Conservation (phyloP, 2,797 vertebrate genomes). For the Kryptolebias ocellatus region DNA sequence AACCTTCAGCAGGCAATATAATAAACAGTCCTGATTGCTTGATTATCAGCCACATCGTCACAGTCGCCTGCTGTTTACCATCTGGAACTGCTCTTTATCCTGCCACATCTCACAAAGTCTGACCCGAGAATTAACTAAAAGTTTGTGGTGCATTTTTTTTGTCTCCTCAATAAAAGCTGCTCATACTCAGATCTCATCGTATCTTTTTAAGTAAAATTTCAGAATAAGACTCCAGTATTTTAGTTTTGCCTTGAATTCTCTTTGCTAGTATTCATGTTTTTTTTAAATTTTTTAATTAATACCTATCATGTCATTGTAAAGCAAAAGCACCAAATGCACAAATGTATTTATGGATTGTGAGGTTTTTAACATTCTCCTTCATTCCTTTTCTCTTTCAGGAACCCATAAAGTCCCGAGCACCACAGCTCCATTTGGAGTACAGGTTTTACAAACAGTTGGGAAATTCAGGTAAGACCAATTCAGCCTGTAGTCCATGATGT, state of each 20-base stretch:
- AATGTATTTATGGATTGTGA: slow-evolving; percentile 2
- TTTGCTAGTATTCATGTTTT: not conserved
- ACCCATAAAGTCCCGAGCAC: slow-evolving; percentile 96
- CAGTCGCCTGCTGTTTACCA: slow-evolving; percentile 57
- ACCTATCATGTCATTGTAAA: not conserved
- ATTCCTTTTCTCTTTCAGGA: slow-evolving; percentile 82
- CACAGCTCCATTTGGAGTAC: slow-evolving; percentile 97
- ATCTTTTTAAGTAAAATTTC: not conserved
- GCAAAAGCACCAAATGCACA: not conserved
- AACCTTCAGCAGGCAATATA: slow-evolving; percentile 59
- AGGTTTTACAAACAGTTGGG: slow-evolving; percentile 99
- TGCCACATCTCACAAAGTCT: slow-evolving; percentile 36
- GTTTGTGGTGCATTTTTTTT: not conserved
- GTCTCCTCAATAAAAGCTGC: too few relatives aligned
- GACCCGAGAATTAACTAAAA: slow-evolving; percentile 37
- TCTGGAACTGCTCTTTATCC: slow-evolving; percentile 63
- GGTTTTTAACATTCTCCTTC: slow-evolving; percentile 6
- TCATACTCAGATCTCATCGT: not conserved
- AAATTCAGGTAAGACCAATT: slow-evolving; percentile 87
- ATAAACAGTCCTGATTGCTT: slow-evolving; percentile 53
- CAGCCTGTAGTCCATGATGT: not conserved
- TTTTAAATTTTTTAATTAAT: slow-evolving; percentile 4
- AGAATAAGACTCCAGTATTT: not conserved
- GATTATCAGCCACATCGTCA: slow-evolving; percentile 60
- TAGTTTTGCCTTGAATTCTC: not conserved